phyloP scores from a whole-genome alignment of 2,113 vertebrate species.

The Prunella himalayana region DNA sequence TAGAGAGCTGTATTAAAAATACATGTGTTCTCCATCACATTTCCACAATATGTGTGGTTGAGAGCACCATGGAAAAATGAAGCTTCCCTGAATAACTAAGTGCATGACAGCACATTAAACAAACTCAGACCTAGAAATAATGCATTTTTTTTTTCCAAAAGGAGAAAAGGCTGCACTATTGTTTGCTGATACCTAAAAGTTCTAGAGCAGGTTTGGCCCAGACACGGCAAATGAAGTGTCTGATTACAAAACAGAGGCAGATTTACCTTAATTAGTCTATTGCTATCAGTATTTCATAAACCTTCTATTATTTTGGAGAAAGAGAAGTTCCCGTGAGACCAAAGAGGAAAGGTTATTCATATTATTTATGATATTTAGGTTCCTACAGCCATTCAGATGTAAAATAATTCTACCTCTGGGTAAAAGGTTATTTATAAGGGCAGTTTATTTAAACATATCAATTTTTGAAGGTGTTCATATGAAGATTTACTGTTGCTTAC shows the following conservation, averaged over 20 bases:
- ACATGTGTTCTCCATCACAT: background rate
- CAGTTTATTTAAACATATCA: conserved; percentile 1
- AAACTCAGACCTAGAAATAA: background rate
- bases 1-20: background rate
- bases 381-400: background rate
- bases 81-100: background rate
- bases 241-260: background rate
- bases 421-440: conserved; percentile 23
- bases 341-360: background rate
- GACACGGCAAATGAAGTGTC: background rate
- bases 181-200: background rate
- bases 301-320: background rate
- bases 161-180: background rate
- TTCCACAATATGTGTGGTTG: background rate
- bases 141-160: background rate
- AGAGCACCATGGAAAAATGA: background rate
- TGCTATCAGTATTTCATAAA: background rate
- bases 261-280: background rate
- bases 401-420: conserved; percentile 9
- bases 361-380: background rate
- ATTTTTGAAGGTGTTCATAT: conserved; percentile 34
- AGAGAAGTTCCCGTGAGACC: background rate
- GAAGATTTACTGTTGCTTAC: conserved; percentile 33
- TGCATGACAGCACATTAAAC: background rate
- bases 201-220: background rate